Base-by-base conservation (phyloP, 2,113 vertebrate genomes). In the Maccullochella peelii region DNA sequence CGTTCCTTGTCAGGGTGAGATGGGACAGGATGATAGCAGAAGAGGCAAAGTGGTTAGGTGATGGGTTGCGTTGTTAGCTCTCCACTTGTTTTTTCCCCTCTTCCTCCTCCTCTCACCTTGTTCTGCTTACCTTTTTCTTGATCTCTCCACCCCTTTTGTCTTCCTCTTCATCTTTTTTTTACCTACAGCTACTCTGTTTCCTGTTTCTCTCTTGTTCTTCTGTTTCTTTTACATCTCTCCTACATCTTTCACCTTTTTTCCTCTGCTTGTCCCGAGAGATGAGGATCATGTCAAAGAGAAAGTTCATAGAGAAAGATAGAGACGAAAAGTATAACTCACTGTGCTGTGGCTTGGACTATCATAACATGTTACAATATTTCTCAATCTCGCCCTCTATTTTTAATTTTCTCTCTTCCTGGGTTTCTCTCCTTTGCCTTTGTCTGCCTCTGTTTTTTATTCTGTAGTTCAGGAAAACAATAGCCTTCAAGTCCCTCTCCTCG, bases 1-100 rank as follows among this genome's bases (percentile, higher is more conserved):
- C 47, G 38, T 75, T 84, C 79, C 73, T 27, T 90, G 84, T 78
- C 80, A 73, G 50, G 63, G 68, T 16, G 69, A 90, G 75, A 86
- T 80, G 54, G 83, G 76, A 58, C 33, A 50, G 61, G 77, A 58
- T 76, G 82, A 81, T 77, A 65, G 42, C 40, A 44, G 18, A 61
- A 33, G 61, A 72, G 52, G 57, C 33, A 8, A 67, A 61, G 55
- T 77, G 77, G 73, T 77, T 70, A 72, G 63, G 27, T 77, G 85
- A 80, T 85, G 40, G 61, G 66, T 80, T 82, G 70, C 50, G 30
- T 71, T 85, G 78, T 73, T 82, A 52, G 54, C 66, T 49, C 79
- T 65, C 42, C 67, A 33, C n/a, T 30, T 63, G 16, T 47, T 49
- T 58, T 62, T 47, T 5, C 67, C 23, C 23, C 25, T 16, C 30